These are phyloP conservation scores for Delphinapterus leucas DNA, from an alignment of 2,113 vertebrate genomes.

Conservation along the genomic window DNA sequence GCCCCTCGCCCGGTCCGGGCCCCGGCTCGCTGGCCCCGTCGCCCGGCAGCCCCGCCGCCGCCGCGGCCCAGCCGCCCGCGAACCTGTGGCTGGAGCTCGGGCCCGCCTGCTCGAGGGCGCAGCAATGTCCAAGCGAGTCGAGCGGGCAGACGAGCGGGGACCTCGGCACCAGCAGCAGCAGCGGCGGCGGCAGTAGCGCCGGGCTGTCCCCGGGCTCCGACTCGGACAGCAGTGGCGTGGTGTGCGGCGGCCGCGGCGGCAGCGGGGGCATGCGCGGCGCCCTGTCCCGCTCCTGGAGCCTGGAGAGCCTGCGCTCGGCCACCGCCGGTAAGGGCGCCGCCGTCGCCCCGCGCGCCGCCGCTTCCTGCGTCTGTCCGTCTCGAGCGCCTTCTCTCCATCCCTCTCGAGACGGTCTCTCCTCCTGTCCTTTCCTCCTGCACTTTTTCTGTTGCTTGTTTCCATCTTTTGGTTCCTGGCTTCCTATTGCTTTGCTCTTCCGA, in stretches of 20 bases:
- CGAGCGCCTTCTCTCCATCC: not conserved
- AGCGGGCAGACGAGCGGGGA: constrained; percentile 87
- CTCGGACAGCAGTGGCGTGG: constrained; percentile 90
- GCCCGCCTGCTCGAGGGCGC: constrained; percentile 87
- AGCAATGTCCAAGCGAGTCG: constrained; percentile 89
- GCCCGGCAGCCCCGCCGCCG: not conserved
- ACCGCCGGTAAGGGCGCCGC: constrained; percentile 89
- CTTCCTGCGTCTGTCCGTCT: not conserved
- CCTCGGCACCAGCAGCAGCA: constrained; percentile 90
- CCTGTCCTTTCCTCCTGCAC: not conserved
- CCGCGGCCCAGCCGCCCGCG: constrained; percentile 49
- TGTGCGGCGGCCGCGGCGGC: constrained; percentile 77
- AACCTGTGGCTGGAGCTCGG: constrained; percentile 80
- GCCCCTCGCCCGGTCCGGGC: constrained; percentile 69
- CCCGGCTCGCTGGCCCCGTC: constrained; percentile 36
- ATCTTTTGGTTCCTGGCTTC: not conserved
- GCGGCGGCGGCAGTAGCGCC: constrained; percentile 74
- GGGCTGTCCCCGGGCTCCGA: constrained; percentile 93
- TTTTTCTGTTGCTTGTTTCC: not conserved
- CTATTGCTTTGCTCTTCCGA: not conserved
- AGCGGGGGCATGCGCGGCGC: constrained; percentile 87
- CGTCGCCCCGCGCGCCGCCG: not conserved
- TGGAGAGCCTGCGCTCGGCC: constrained; percentile 96
- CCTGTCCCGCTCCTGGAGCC: constrained; percentile 94
- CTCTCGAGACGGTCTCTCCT: not conserved